phyloP scores from a whole-genome alignment of 2,797 vertebrate species.

The Lepus townsendii region DNA sequence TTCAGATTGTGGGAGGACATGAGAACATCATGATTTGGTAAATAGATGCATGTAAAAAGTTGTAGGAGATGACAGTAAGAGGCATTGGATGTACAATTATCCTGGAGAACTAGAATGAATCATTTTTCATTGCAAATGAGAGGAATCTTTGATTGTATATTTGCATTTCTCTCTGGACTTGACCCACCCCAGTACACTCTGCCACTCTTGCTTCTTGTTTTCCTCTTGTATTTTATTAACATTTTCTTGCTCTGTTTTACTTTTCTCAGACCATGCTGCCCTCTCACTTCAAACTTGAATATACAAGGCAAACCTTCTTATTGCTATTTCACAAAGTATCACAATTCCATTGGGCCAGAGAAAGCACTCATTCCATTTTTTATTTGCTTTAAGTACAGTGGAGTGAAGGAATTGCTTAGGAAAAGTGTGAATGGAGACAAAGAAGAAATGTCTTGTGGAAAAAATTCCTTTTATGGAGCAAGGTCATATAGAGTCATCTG shows the following conservation, averaged over 20 bases:
- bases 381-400: neutral
- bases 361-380: constrained; percentile 46
- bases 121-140: neutral
- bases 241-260: neutral
- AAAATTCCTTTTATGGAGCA: neutral
- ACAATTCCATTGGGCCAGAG: neutral
- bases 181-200: neutral
- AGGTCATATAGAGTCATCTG: neutral
- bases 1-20: neutral
- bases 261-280: neutral
- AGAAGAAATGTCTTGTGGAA: neutral
- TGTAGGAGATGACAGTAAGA: neutral
- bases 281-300: neutral
- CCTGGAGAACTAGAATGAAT: neutral
- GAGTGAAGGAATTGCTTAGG: neutral
- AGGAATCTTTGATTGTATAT: neutral
- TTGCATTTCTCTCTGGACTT: neutral
- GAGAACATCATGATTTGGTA: neutral
- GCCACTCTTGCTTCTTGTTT: neutral
- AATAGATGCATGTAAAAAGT: neutral
- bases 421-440: neutral
- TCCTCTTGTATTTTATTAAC: neutral
- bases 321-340: constrained; percentile 19
- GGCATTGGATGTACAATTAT: neutral
- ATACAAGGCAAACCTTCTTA: neutral